Conservation (phyloP, 2,797 vertebrate species). For the Lacerta bilineata region DNA sequence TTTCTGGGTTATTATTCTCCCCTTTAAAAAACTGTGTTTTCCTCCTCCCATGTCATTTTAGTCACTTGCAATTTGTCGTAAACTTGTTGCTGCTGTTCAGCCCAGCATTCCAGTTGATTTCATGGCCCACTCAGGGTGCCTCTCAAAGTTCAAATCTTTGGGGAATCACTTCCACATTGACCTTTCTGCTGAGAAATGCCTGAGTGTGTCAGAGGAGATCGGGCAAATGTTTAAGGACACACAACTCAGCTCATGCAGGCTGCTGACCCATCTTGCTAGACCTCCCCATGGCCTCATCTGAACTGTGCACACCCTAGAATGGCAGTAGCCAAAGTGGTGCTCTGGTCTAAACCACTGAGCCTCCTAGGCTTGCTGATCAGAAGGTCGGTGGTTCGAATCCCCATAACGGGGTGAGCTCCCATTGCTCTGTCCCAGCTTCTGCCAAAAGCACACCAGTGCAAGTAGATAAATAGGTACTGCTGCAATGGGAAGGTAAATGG, state of each 20-base stretch:
- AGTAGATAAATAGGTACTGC: too few species aligned
- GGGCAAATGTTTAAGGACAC: background rate
- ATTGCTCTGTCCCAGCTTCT: too few species aligned
- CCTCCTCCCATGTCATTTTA: background rate
- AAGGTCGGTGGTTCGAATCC: too few species aligned
- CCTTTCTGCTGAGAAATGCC: background rate
- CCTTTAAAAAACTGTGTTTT: background rate
- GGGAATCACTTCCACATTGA: background rate
- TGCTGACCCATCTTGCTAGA: background rate
- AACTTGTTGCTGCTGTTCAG: slow-evolving; percentile 15
- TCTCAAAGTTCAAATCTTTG: background rate
- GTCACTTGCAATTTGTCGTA: background rate
- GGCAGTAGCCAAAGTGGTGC: background rate
- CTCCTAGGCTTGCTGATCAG: too few species aligned
- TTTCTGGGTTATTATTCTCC: background rate
- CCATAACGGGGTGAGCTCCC: too few species aligned
- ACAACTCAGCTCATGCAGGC: background rate
- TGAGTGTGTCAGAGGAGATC: background rate
- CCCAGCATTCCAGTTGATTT: background rate
- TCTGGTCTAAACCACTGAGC: too few species aligned
- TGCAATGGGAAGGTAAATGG: too few species aligned
- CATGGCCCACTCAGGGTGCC: background rate
- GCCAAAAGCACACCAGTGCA: too few species aligned
- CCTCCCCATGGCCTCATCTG: background rate
- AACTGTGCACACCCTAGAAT: background rate